These are phyloP conservation scores for Choristoneura fumiferana DNA, from an alignment of 1,140 invertebrate species.

Conservation along the genomic window DNA sequence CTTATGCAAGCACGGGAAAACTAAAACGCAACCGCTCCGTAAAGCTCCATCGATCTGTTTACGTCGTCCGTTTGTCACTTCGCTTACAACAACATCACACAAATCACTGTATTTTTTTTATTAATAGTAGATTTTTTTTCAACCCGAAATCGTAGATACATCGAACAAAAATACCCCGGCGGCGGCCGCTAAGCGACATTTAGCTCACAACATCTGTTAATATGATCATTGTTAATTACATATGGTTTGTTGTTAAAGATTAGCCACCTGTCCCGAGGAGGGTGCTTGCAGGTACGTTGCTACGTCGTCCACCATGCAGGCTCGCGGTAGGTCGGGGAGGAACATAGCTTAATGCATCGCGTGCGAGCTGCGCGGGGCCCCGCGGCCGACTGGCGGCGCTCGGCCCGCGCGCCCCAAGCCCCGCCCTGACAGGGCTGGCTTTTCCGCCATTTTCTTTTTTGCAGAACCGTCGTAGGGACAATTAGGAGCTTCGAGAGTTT, in stretches of 20 bases:
- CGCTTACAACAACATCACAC: slow-evolving; percentile 6
- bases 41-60: slow-evolving; percentile 61
- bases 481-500: not conserved
- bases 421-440: slow-evolving; percentile 52
- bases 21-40: too few species aligned
- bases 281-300: slow-evolving; percentile 74
- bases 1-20: too few species aligned
- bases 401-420: slow-evolving; percentile 23
- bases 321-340: slow-evolving; percentile 74
- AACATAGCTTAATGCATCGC: slow-evolving; percentile 71
- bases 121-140: not conserved
- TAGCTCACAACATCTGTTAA: slow-evolving; percentile 78
- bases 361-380: slow-evolving; percentile 67
- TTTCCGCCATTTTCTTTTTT: slow-evolving; percentile 43
- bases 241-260: slow-evolving; percentile 76
- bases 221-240: slow-evolving; percentile 78
- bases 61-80: slow-evolving; percentile 31
- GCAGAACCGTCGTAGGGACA: not conserved
- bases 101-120: not conserved
- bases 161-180: slow-evolving; percentile 67
- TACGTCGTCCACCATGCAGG: slow-evolving; percentile 77
- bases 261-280: slow-evolving; percentile 77
- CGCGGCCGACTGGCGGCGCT: slow-evolving; percentile 61
- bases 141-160: slow-evolving; percentile 22
- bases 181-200: slow-evolving; percentile 67